Conservation (phyloP, 2,113 vertebrate species). For the Pteronura brasiliensis region DNA sequence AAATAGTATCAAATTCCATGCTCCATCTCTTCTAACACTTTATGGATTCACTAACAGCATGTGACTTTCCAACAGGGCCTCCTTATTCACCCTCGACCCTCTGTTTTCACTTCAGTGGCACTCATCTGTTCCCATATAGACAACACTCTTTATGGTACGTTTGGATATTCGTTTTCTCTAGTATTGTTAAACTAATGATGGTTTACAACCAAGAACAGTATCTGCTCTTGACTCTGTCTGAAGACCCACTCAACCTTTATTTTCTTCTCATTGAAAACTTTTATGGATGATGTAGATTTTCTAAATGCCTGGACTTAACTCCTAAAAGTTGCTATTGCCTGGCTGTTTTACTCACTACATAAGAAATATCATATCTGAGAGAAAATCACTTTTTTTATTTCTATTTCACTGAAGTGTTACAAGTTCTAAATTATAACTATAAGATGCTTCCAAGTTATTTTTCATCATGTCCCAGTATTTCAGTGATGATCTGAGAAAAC, state of each 20-base stretch:
- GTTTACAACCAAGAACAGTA: background rate
- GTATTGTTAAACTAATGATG: background rate
- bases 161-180: constrained; percentile 1
- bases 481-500: constrained; percentile 52
- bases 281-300: background rate
- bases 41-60: background rate
- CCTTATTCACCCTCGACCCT: background rate
- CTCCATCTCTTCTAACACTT: background rate
- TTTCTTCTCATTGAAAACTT: constrained; percentile 42
- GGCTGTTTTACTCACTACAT: constrained; percentile 7
- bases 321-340: background rate
- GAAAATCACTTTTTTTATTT: background rate
- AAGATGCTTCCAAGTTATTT: constrained; percentile 41
- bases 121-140: background rate
- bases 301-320: background rate
- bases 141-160: background rate
- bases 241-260: constrained; percentile 50
- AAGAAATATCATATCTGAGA: constrained; percentile 38
- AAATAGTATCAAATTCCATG: background rate
- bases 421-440: constrained; percentile 56
- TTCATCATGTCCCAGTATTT: constrained; percentile 39
- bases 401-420: constrained; percentile 48
- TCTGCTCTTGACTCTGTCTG: constrained; percentile 12
- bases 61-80: background rate
- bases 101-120: background rate